Percentiles rank a stretch among this genome's conserved stretches.
phyloP scores from a whole-genome alignment of 1,140 invertebrate species.

The Choristoneura fumiferana region DNA sequence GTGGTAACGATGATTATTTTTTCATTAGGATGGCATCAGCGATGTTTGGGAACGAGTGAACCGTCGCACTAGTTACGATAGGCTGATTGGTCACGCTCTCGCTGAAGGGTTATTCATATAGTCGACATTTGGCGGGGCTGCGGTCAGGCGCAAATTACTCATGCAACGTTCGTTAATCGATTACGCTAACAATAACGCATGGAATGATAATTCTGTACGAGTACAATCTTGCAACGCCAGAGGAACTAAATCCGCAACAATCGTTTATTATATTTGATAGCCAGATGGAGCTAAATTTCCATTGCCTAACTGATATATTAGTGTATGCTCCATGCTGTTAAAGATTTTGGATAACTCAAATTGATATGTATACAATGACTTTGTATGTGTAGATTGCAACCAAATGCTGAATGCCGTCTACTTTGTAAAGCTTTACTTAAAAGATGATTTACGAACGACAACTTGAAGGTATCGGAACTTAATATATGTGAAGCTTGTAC shows the following conservation, averaged over 20 bases:
- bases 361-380: no score
- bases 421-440: no score
- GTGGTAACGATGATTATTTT: constrained; percentile 13
- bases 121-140: constrained; percentile 37
- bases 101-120: constrained; percentile 1
- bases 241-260: no score
- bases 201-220: no score
- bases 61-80: constrained; percentile 13
- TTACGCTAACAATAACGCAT: neutral
- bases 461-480: neutral
- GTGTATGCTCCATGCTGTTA: no score
- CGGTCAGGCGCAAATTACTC: constrained; percentile 44
- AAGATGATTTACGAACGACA: neutral
- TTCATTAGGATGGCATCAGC: neutral
- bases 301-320: no score
- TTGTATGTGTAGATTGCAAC: no score
- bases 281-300: no score
- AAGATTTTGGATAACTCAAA: no score
- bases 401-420: no score
- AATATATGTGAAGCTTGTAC: neutral
- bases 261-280: no score
- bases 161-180: constrained; percentile 41
- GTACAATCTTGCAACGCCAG: no score
- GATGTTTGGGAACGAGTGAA: constrained; percentile 15
- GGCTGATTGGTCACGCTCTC: constrained; percentile 10